phyloP scores from a whole-genome alignment of 2,797 vertebrate species.

The Morelia viridis region DNA sequence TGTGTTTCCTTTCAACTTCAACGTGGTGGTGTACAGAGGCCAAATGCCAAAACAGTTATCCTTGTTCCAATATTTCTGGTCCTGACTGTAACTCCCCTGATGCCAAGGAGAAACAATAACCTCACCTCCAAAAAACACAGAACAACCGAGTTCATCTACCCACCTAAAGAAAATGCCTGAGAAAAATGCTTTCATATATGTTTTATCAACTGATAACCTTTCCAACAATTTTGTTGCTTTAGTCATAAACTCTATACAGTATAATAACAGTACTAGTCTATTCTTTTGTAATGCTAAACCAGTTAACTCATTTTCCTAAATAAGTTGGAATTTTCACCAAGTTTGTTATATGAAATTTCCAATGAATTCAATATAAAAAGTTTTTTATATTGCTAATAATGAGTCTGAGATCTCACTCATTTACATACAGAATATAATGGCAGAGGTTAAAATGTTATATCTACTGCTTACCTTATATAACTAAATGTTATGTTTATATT shows the following conservation, averaged over 20 bases:
- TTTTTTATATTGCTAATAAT: not conserved
- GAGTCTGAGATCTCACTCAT: not conserved
- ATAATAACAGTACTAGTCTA: slow-evolving; percentile 33
- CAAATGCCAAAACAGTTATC: no score
- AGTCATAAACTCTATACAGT: slow-evolving; percentile 38
- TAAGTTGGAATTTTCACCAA: not conserved
- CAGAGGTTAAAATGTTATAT: not conserved
- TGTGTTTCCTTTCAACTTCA: no score
- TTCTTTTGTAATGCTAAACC: slow-evolving; percentile 14
- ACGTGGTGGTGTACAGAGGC: no score
- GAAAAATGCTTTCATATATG: not conserved
- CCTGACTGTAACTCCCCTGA: not conserved
- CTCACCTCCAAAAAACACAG: not conserved
- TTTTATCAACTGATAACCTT: slow-evolving; percentile 3
- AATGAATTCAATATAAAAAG: not conserved
- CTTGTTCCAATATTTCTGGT: no score
- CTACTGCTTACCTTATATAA: not conserved
- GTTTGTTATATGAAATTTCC: not conserved
- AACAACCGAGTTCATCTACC: not conserved
- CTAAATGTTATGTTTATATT: not conserved
- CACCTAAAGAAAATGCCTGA: not conserved
- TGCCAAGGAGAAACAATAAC: not conserved
- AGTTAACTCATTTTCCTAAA: slow-evolving; percentile 35
- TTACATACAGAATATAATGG: not conserved
- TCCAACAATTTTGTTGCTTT: slow-evolving; percentile 39